Percentiles rank a stretch among this genome's conserved stretches.
Evolutionary conservation across 2,113 vertebrate genomes (phyloP).

Genomic region (Machaerirhynchus nigripectus): DNA sequence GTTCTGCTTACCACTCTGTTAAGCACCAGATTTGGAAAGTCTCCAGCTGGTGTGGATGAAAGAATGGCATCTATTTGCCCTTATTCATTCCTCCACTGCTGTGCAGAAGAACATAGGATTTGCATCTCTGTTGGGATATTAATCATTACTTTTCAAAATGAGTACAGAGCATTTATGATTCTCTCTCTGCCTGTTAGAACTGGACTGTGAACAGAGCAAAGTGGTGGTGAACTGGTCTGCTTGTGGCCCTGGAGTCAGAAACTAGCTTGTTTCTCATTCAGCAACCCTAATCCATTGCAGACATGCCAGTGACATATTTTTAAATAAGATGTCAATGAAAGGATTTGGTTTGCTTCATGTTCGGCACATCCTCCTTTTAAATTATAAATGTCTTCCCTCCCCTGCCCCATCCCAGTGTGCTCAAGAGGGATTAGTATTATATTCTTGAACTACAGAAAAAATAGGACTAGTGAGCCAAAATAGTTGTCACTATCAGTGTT

Average conservation of each 20-base stretch:
- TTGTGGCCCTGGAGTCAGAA: neutral
- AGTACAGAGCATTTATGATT: neutral
- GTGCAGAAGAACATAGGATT: neutral
- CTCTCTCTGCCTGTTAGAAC: neutral
- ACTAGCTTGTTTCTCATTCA: neutral
- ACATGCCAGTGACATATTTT: neutral
- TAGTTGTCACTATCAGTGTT: neutral
- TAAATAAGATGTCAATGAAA: neutral
- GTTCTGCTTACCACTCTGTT: slow-evolving; percentile 19
- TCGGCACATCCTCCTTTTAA: neutral
- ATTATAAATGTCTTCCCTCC: neutral
- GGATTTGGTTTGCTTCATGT: neutral
- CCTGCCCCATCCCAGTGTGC: rapidly evolving
- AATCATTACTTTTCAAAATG: neutral
- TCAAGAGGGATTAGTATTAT: neutral
- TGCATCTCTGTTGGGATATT: neutral
- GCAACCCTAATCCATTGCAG: neutral
- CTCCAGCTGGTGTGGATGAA: neutral
- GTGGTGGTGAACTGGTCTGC: neutral
- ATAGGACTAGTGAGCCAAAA: neutral
- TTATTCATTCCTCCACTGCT: neutral
- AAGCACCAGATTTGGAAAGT: slow-evolving; percentile 33
- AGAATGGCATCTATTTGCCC: neutral
- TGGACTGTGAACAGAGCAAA: neutral
- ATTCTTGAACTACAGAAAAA: neutral